phyloP scores from a whole-genome alignment of 64 coral and sea anemone genomes.

The Stichodactyla mertensii region DNA sequence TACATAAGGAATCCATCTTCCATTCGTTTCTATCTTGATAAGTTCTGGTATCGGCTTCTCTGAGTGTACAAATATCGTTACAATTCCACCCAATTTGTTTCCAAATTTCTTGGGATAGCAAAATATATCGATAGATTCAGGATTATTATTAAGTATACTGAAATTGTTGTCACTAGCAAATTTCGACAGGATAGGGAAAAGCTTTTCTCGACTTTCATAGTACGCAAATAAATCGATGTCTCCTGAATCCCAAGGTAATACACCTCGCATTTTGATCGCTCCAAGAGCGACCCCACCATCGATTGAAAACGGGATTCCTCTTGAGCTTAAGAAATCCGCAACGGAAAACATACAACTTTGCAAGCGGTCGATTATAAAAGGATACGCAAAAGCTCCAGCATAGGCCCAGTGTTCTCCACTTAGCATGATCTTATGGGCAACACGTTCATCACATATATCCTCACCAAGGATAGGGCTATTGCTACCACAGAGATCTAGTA shows the following conservation, averaged over 20 bases:
- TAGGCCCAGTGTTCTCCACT: constrained; percentile 38
- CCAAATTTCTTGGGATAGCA: constrained; percentile 9
- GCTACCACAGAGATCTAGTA: constrained; percentile 20
- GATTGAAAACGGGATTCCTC: constrained; percentile 19
- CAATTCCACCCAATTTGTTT: constrained; percentile 32
- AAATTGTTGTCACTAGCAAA: background rate
- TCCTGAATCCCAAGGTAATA: constrained; percentile 52
- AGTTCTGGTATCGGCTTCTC: background rate
- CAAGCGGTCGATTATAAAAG: constrained; percentile 21
- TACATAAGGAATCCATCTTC: constrained; percentile 32
- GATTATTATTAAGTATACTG: background rate
- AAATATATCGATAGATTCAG: constrained; percentile 16
- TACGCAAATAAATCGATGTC: constrained; percentile 37
- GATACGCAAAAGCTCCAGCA: constrained; percentile 42
- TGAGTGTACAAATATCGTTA: background rate
- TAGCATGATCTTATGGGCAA: constrained; percentile 41
- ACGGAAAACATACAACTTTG: constrained; percentile 12
- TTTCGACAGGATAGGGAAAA: background rate
- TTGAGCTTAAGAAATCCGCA: constrained; percentile 13
- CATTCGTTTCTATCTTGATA: constrained; percentile 28
- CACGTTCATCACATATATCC: constrained; percentile 34
- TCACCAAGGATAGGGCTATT: constrained; percentile 47
- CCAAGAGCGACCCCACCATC: constrained; percentile 32
- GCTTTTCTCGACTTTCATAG: background rate
- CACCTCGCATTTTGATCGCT: constrained; percentile 40